Conservation (phyloP, 2,113 vertebrate genomes). For the Ahaetulla prasina region DNA sequence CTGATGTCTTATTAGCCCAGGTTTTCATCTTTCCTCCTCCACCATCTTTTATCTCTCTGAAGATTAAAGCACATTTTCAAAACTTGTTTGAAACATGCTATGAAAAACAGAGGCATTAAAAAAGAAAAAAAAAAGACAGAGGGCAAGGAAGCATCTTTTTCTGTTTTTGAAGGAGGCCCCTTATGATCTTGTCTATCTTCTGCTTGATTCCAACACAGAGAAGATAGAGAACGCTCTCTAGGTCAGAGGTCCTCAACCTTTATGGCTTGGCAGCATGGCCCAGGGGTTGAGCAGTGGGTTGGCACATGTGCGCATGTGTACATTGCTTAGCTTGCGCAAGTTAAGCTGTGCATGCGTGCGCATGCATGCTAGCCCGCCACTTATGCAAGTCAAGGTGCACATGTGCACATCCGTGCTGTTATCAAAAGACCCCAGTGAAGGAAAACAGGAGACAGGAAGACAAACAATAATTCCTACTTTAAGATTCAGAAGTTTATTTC, state of each 20-base stretch:
- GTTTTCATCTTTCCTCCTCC: conserved; percentile 17
- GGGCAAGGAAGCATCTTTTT: fast-evolving
- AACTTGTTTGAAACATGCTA: neutral
- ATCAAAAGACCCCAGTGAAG: too few relatives aligned
- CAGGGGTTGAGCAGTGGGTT: too few relatives aligned
- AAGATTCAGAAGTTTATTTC: too few relatives aligned
- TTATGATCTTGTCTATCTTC: neutral
- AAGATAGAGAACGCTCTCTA: neutral
- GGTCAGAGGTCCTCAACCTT: neutral
- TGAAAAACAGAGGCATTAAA: neutral
- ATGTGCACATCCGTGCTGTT: fast-evolving
- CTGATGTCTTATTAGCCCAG: conserved; percentile 13
- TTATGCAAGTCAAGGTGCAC: too few relatives aligned
- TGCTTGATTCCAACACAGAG: neutral
- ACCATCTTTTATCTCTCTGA: conserved; percentile 1
- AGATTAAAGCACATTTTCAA: neutral
- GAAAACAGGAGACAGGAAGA: too few relatives aligned
- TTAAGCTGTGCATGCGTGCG: too few relatives aligned
- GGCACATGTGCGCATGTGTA: too few relatives aligned
- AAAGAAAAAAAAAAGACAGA: neutral
- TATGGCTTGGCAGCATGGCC: neutral
- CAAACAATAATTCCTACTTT: too few relatives aligned
- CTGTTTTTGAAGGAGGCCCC: neutral
- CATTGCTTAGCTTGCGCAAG: too few relatives aligned
- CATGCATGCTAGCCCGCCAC: too few relatives aligned